These are phyloP conservation scores for Metopia argyrocephala DNA, from an alignment of 2,888 invertebrate species.

Conservation along the genomic window DNA sequence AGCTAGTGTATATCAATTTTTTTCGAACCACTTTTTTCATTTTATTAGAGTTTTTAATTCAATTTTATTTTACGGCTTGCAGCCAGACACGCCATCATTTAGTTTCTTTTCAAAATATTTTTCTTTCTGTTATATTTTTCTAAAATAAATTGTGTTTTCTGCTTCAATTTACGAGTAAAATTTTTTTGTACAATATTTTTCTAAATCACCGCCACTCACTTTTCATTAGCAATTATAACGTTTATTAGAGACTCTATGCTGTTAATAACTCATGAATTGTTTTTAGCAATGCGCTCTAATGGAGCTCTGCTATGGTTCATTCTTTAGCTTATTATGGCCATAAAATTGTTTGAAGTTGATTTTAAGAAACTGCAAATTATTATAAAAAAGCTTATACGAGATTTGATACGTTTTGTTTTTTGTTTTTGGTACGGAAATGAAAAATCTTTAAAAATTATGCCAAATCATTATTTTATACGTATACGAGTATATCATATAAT, in stretches of 20 bases:
- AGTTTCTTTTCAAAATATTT: constrained; percentile 15
- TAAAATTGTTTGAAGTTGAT: constrained; percentile 23
- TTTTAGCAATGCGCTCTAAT: constrained; percentile 31
- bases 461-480: constrained; percentile 51
- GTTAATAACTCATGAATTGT: constrained; percentile 59
- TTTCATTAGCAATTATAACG: constrained; percentile 63
- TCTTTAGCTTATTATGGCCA: constrained; percentile 36
- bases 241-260: constrained; percentile 53
- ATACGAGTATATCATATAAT: constrained; percentile 19
- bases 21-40: too few species aligned
- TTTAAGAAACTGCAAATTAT: constrained; percentile 48
- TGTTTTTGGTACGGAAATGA: constrained; percentile 59
- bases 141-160: background rate
- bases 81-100: constrained; percentile 55
- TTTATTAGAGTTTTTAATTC: background rate
- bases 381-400: background rate
- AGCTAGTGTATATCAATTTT: too few species aligned
- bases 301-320: constrained; percentile 32
- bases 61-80: constrained; percentile 23
- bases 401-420: constrained; percentile 38
- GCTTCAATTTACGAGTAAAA: background rate
- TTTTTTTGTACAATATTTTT: constrained; percentile 16
- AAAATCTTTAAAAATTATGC: constrained; percentile 54
- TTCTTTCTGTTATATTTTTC: background rate
- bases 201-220: constrained; percentile 63